These are phyloP conservation scores for Hemiscyllium ocellatum DNA, from an alignment of 2,113 vertebrate genomes.

Conservation along the genomic window DNA sequence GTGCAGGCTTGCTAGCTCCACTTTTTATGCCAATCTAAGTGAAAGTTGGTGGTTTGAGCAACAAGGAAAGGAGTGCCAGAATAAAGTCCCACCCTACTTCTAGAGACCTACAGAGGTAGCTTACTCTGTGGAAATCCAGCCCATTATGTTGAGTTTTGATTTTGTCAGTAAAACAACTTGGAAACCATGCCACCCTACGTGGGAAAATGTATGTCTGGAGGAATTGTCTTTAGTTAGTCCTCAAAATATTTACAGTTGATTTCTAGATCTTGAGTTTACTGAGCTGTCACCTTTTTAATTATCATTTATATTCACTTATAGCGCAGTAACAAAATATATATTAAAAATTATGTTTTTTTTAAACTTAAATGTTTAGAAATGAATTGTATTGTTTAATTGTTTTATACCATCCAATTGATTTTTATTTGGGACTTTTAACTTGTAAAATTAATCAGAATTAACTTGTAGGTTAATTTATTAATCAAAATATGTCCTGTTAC, in stretches of 20 bases:
- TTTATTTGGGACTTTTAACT: neutral
- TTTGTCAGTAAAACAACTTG: neutral
- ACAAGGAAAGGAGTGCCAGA: too few relatives aligned
- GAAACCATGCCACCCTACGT: neutral
- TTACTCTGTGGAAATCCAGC: too few relatives aligned
- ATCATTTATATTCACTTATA: neutral
- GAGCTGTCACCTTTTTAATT: neutral
- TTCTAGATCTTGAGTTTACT: neutral
- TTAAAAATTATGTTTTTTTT: neutral
- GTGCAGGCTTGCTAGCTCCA: too few relatives aligned
- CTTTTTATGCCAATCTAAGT: too few relatives aligned
- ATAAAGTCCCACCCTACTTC: too few relatives aligned
- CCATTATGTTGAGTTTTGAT: neutral
- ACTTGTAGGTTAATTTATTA: neutral
- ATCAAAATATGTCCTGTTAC: conserved; percentile 48
- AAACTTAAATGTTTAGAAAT: neutral
- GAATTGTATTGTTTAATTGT: neutral
- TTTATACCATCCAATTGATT: neutral
- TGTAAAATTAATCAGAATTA: neutral
- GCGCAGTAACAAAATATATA: neutral
- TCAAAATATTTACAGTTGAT: neutral
- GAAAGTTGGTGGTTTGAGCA: too few relatives aligned
- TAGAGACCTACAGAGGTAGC: too few relatives aligned
- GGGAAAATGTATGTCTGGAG: neutral
- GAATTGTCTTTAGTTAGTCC: neutral